These are phyloP conservation scores for Tadarida brasiliensis DNA, from an alignment of 2,797 vertebrate species.

Conservation along the genomic window DNA sequence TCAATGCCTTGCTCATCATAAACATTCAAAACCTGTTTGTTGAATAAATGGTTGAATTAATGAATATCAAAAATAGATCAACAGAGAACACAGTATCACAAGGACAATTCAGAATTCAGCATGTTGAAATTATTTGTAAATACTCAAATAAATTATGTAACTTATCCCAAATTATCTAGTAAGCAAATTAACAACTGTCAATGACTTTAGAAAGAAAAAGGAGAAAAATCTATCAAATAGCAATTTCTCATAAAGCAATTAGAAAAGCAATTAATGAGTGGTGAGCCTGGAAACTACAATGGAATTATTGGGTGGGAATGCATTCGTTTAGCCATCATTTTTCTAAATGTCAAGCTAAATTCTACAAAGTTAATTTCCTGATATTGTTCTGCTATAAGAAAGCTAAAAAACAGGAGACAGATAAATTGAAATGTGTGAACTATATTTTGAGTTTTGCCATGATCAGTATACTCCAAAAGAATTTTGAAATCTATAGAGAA, in stretches of 20 bases:
- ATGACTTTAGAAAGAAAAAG: constrained; percentile 75
- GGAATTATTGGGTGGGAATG: constrained; percentile 17
- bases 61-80: constrained; percentile 72
- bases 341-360: constrained; percentile 65
- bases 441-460: constrained; percentile 32
- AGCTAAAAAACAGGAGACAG: not conserved
- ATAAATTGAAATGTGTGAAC: constrained; percentile 35
- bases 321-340: constrained; percentile 72
- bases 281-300: constrained; percentile 71
- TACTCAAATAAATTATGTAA: constrained; percentile 73
- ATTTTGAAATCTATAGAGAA: constrained; percentile 36
- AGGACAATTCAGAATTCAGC: constrained; percentile 69
- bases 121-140: constrained; percentile 74
- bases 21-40: constrained; percentile 67
- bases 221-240: constrained; percentile 71
- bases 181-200: constrained; percentile 80
- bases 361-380: not conserved
- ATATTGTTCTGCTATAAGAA: not conserved
- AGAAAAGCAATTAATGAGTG: constrained; percentile 82
- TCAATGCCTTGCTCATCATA: constrained; percentile 60
- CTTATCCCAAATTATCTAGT: constrained; percentile 78
- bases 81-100: constrained; percentile 62
- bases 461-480: not conserved
- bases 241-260: constrained; percentile 83
- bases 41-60: constrained; percentile 72